Percentiles rank a stretch among this genome's conserved stretches.
These are phyloP conservation scores for Mustelus asterias DNA, from an alignment of 2,113 vertebrate species.

Conservation along the genomic window DNA sequence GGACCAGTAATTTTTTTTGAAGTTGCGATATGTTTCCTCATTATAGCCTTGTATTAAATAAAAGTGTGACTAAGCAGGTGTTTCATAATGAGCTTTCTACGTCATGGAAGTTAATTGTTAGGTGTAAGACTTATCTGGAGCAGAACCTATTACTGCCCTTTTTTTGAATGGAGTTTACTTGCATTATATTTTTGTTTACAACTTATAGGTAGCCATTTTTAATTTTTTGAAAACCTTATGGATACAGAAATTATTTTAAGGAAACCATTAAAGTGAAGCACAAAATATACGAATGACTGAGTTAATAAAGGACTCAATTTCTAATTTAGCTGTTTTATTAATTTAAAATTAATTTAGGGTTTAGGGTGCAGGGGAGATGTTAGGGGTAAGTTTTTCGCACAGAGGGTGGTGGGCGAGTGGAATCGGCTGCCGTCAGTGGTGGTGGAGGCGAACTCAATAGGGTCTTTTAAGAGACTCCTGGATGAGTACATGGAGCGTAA, in stretches of 20 bases:
- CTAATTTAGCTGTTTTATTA: neutral
- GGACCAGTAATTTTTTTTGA: neutral
- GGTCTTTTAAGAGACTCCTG: too few species aligned
- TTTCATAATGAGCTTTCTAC: neutral
- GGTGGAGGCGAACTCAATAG: too few species aligned
- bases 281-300: neutral
- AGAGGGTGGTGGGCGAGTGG: too few species aligned
- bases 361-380: too few species aligned
- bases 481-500: too few species aligned
- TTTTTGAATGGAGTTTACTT: neutral
- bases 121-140: neutral
- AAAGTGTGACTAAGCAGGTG: conserved; percentile 14
- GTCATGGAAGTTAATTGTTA: neutral
- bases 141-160: neutral
- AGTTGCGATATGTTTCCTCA: conserved; percentile 5
- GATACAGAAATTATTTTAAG: neutral
- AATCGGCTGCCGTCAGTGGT: too few species aligned
- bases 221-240: neutral
- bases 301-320: neutral
- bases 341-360: too few species aligned
- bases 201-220: neutral
- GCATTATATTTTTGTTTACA: neutral
- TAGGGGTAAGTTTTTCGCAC: too few species aligned
- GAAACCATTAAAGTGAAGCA: neutral
- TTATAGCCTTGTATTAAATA: neutral